These are phyloP conservation scores for Bombus waltoni DNA, from an alignment of 1,140 invertebrate genomes.

Conservation along the genomic window DNA sequence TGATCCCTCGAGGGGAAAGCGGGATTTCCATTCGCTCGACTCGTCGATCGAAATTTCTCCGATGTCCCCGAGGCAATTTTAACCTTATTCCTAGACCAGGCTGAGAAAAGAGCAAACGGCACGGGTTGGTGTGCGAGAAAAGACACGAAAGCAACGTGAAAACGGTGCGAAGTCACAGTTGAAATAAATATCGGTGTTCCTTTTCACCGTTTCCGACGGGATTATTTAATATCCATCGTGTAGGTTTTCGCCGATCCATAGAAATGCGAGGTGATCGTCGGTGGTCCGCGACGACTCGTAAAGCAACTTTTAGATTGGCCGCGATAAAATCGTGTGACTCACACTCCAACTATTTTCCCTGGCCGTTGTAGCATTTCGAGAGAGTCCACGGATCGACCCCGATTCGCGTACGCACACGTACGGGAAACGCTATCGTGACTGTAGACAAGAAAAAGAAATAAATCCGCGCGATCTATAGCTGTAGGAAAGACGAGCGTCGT, in stretches of 20 bases:
- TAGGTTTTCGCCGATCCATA: neutral
- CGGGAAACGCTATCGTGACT: neutral
- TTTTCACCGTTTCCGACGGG: neutral
- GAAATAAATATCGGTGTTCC: conserved; percentile 10
- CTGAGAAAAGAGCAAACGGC: neutral
- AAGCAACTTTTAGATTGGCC: conserved; percentile 22
- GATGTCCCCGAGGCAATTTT: neutral
- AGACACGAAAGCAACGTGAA: neutral
- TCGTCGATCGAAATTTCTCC: neutral
- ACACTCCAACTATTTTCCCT: conserved; percentile 30
- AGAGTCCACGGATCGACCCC: conserved; percentile 27
- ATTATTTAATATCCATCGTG: conserved; percentile 29
- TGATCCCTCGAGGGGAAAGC: neutral
- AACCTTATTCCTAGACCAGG: neutral
- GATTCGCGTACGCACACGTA: neutral
- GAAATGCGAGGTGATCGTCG: neutral
- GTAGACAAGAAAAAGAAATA: neutral
- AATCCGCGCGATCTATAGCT: neutral
- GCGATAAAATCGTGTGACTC: conserved; percentile 45
- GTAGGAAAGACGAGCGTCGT: too few relatives aligned
- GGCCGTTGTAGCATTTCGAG: conserved; percentile 16
- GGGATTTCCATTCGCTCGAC: neutral
- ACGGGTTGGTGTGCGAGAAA: too few relatives aligned
- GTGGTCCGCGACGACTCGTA: neutral
- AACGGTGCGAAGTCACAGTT: neutral